A percentile compares a stretch with the other conserved stretches of the same genome.
phyloP scores from a whole-genome alignment of 2,113 vertebrate genomes.

The Coptodon bakossiorum region DNA sequence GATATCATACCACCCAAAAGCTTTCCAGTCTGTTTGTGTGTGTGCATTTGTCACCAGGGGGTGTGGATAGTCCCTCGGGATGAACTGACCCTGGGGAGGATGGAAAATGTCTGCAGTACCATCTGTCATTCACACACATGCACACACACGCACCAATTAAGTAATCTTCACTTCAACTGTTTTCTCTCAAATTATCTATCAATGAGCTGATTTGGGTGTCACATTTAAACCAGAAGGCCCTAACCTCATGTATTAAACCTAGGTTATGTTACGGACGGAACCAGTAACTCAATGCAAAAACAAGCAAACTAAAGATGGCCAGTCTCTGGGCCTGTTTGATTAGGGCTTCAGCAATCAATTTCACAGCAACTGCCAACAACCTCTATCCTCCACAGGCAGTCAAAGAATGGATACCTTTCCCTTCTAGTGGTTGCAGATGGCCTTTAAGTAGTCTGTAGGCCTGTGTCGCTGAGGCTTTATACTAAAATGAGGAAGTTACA shows the following conservation, averaged over 20 bases:
- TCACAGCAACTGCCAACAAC: not conserved
- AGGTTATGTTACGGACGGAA: not conserved
- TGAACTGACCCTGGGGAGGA: not conserved
- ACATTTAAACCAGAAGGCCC: not conserved
- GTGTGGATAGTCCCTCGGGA: not conserved
- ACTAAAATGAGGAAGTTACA: not conserved
- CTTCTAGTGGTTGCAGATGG: not conserved
- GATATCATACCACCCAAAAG: not conserved
- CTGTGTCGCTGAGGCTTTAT: not conserved
- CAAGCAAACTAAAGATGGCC: not conserved
- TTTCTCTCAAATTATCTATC: not conserved
- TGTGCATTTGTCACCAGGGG: not conserved
- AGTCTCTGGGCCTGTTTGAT: not conserved
- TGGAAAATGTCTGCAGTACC: not conserved
- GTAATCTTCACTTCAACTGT: not conserved
- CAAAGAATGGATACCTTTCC: not conserved
- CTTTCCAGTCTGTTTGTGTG: not conserved
- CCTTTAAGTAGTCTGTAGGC: not conserved
- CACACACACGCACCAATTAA: not conserved
- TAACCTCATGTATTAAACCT: not conserved
- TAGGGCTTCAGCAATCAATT: not conserved
- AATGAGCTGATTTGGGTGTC: not conserved
- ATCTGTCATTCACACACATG: constrained; percentile 12
- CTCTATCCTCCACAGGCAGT: not conserved
- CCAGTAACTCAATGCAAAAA: not conserved